A percentile compares a stretch with the other conserved stretches of the same genome.
These are phyloP conservation scores for Thumatha senex DNA, from an alignment of 2,888 invertebrate species.

Conservation along the genomic window DNA sequence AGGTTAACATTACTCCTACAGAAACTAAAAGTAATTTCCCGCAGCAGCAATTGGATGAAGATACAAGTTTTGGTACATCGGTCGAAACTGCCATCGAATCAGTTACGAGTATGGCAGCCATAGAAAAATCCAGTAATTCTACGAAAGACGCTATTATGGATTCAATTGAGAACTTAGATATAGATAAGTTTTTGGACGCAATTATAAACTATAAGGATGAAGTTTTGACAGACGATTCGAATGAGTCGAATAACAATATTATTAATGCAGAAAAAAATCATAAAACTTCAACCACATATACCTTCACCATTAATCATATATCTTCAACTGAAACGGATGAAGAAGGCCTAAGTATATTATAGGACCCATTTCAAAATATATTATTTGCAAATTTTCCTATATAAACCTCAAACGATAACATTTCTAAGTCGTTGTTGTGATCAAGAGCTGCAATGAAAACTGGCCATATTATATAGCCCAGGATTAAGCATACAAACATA, in stretches of 20 bases:
- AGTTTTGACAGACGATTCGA: neutral
- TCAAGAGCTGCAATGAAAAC: too few species aligned
- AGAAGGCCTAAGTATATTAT: neutral
- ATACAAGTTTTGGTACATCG: neutral
- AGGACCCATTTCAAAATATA: neutral
- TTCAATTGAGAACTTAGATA: neutral
- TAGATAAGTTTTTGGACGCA: neutral
- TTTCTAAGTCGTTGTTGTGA: neutral
- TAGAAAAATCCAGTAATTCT: neutral
- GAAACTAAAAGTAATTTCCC: too few species aligned
- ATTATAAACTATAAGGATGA: neutral
- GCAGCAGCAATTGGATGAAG: neutral
- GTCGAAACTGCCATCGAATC: neutral
- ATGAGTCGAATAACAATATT: neutral
- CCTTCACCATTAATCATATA: neutral
- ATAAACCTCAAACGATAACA: neutral
- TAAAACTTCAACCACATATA: too few species aligned
- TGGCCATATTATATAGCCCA: too few species aligned
- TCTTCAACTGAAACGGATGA: slow-evolving; percentile 1
- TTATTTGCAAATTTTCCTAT: neutral
- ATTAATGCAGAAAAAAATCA: neutral
- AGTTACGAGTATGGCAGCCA: neutral
- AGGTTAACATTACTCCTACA: neutral
- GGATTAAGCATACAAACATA: too few species aligned
- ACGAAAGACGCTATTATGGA: neutral